phyloP scores from a whole-genome alignment of 2,797 vertebrate species.

The Anguilla anguilla region DNA sequence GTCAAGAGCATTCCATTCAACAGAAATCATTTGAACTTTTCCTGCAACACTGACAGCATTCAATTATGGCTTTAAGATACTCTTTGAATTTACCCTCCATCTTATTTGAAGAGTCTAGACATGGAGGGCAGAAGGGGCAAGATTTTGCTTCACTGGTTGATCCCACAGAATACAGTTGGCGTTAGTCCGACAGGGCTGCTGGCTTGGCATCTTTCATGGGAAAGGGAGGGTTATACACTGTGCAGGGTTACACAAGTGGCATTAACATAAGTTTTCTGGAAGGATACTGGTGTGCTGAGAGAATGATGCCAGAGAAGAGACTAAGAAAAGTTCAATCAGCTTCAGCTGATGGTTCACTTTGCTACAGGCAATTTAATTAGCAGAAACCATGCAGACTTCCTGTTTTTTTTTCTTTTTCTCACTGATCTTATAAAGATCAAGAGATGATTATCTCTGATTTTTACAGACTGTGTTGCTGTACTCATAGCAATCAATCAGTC shows the following conservation, averaged over 20 bases:
- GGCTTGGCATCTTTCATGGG: background rate
- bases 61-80: background rate
- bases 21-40: background rate
- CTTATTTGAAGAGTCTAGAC: background rate
- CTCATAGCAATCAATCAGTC: background rate
- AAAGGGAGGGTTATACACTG: background rate
- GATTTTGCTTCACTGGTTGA: constrained; percentile 17
- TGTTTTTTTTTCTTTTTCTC: background rate
- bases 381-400: background rate
- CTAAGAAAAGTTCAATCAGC: background rate
- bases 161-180: constrained; percentile 2
- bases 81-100: background rate
- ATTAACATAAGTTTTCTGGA: background rate
- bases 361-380: constrained; percentile 5
- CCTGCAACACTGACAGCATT: background rate
- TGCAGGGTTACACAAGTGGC: background rate
- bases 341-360: background rate
- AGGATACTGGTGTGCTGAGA: background rate
- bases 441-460: background rate
- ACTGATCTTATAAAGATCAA: background rate
- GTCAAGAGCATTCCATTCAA: background rate
- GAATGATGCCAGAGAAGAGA: background rate
- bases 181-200: background rate
- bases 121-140: background rate
- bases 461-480: background rate